phyloP scores from a whole-genome alignment of 2,888 invertebrate genomes.

The Caenorhabditis sinica region DNA sequence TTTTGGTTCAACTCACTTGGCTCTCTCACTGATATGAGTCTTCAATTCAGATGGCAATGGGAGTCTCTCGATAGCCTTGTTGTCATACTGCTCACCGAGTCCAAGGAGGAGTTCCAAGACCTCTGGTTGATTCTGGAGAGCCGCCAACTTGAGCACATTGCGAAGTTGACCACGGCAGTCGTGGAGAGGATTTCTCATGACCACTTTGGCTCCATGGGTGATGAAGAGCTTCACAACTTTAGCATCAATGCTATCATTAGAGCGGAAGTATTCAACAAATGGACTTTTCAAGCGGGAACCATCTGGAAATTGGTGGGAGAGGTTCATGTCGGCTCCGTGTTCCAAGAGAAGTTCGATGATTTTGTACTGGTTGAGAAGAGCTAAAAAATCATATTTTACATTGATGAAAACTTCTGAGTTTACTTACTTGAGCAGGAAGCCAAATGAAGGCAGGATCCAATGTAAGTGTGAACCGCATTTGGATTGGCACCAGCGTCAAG shows the following conservation, averaged over 20 bases:
- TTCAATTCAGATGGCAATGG: slow-evolving; percentile 73
- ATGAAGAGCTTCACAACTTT: slow-evolving; percentile 75
- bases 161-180: slow-evolving; percentile 80
- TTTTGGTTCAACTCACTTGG: slow-evolving; percentile 55
- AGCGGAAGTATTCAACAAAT: slow-evolving; percentile 77
- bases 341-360: slow-evolving; percentile 70
- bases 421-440: slow-evolving; percentile 83
- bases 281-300: slow-evolving; percentile 79
- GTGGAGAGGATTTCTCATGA: slow-evolving; percentile 74
- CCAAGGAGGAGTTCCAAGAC: slow-evolving; percentile 73
- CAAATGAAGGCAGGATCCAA: slow-evolving; percentile 84
- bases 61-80: slow-evolving; percentile 74
- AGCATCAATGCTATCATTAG: slow-evolving; percentile 73
- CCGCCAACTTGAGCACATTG: slow-evolving; percentile 75
- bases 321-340: slow-evolving; percentile 80
- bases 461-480: slow-evolving; percentile 84
- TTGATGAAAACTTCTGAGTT: not conserved
- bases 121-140: slow-evolving; percentile 73
- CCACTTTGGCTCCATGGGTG: slow-evolving; percentile 77
- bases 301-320: slow-evolving; percentile 74
- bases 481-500: slow-evolving; percentile 85
- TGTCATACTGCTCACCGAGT: slow-evolving; percentile 76
- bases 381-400: slow-evolving; percentile 32
- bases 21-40: slow-evolving; percentile 67
- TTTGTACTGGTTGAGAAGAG: slow-evolving; percentile 78